Evolutionary conservation across 2,888 invertebrate genomes (phyloP).

Genomic region (Brassicogethes aeneus): DNA sequence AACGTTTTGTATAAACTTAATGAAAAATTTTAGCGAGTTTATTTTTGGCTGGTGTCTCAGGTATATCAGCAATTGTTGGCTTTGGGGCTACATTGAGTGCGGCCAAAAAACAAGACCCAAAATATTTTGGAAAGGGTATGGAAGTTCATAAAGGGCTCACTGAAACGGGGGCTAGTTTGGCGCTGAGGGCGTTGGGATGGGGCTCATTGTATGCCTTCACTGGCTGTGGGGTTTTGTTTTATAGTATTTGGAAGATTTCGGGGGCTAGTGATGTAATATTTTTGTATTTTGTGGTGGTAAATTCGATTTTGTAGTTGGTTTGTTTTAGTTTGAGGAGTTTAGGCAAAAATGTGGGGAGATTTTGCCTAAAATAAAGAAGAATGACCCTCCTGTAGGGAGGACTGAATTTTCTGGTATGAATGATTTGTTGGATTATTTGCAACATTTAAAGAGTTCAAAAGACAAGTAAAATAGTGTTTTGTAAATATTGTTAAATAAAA

Average conservation of each 20-base stretch:
- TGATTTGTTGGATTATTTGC: constrained; percentile 74
- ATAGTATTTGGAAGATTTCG: constrained; percentile 79
- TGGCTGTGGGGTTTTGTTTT: constrained; percentile 74
- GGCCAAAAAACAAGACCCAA: constrained; percentile 71
- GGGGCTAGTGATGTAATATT: constrained; percentile 68
- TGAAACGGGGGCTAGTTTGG: constrained; percentile 70
- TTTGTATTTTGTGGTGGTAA: constrained; percentile 1
- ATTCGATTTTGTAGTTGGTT: neutral
- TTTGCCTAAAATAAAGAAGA: constrained; percentile 69
- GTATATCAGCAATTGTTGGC: constrained; percentile 70
- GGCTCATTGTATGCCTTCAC: constrained; percentile 81
- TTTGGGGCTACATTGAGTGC: constrained; percentile 71
- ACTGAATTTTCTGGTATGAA: constrained; percentile 81
- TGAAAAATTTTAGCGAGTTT: constrained; percentile 60
- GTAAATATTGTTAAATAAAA: neutral
- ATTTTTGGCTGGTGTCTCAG: constrained; percentile 64
- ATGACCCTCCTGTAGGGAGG: constrained; percentile 68
- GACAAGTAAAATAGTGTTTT: constrained; percentile 21
- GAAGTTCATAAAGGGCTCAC: constrained; percentile 50
- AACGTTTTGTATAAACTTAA: neutral
- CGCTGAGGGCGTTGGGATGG: constrained; percentile 78
- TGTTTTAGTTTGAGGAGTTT: constrained; percentile 69
- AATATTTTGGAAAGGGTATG: constrained; percentile 67
- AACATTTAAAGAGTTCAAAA: constrained; percentile 41
- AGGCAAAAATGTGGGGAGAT: constrained; percentile 67